phyloP scores from a whole-genome alignment of 2,113 vertebrate species.

The Salvelinus fontinalis region DNA sequence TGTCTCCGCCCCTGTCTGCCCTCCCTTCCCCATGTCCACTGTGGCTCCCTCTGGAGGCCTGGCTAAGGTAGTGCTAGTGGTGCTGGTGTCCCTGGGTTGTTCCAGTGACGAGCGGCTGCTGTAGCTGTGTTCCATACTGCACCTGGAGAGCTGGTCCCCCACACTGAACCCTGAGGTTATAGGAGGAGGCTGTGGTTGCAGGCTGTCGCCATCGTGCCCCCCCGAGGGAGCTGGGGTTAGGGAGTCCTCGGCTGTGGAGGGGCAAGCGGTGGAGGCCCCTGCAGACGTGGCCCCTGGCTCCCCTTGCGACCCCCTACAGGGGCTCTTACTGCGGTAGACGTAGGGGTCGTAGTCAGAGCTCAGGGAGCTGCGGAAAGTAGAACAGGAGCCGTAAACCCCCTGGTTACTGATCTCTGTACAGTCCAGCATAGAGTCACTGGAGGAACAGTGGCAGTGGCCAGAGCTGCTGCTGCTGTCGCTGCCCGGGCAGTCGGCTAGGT shows the following conservation, averaged over 20 bases:
- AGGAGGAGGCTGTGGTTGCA: constrained; percentile 83
- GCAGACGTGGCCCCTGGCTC: constrained; percentile 49
- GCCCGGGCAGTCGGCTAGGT: constrained; percentile 92
- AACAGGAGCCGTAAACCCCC: constrained; percentile 96
- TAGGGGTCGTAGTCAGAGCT: constrained; percentile 98
- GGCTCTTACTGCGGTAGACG: constrained; percentile 93
- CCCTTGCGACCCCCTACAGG: constrained; percentile 70
- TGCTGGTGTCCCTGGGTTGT: constrained; percentile 78
- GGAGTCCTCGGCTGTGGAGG: constrained; percentile 68
- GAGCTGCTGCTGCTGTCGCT: constrained; percentile 95
- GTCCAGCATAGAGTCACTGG: constrained; percentile 95
- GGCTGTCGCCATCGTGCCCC: constrained; percentile 75
- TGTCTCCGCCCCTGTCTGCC: constrained; percentile 70
- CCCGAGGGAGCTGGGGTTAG: constrained; percentile 63
- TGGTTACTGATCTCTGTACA: constrained; percentile 97
- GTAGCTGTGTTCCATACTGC: constrained; percentile 91
- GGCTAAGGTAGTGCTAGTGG: constrained; percentile 87
- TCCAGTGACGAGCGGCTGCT: constrained; percentile 92
- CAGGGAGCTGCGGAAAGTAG: constrained; percentile 95
- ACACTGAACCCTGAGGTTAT: constrained; percentile 73
- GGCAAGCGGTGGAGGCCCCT: constrained; percentile 53
- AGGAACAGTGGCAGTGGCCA: constrained; percentile 92
- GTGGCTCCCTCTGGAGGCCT: constrained; percentile 74
- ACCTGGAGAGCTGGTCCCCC: constrained; percentile 90
- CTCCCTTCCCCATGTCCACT: constrained; percentile 61